Conservation (phyloP, 1,140 invertebrate species). For the Dendroctonus ponderosae region DNA sequence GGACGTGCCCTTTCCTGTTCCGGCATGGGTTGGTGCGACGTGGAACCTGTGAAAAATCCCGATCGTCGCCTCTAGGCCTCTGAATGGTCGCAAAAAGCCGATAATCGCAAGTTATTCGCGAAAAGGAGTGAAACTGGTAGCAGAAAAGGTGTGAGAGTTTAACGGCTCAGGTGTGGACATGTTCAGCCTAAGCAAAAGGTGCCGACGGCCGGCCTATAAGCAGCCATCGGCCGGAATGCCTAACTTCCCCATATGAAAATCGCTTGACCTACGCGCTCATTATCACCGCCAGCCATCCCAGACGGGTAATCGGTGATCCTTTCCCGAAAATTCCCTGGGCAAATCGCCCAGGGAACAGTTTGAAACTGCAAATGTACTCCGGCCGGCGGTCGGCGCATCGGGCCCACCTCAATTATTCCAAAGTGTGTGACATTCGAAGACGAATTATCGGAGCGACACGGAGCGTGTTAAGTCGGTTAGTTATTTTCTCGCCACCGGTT, state of each 20-base stretch:
- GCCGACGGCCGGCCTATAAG: conserved; percentile 34
- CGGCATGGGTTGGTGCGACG: no score
- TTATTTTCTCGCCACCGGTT: conserved; percentile 40
- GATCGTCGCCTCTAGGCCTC: background rate
- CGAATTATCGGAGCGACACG: conserved; percentile 40
- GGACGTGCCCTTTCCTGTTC: no score
- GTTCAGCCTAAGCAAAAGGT: conserved; percentile 42
- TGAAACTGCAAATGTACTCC: background rate
- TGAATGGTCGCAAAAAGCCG: conserved; percentile 12
- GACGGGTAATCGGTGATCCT: no score
- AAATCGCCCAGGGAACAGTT: no score
- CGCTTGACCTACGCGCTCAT: no score
- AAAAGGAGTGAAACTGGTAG: conserved; percentile 47
- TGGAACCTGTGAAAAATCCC: background rate
- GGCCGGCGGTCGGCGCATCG: background rate
- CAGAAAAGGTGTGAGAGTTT: conserved; percentile 44
- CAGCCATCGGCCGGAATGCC: no score
- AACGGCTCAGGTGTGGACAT: conserved; percentile 46
- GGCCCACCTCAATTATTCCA: conserved; percentile 36
- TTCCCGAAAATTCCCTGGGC: no score
- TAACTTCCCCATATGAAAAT: no score
- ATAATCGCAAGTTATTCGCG: conserved; percentile 39
- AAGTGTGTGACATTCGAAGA: conserved; percentile 40
- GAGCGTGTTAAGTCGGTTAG: conserved; percentile 43
- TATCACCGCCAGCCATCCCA: no score